Percentiles rank a stretch among this genome's conserved stretches.
phyloP scores from a whole-genome alignment of 2,797 vertebrate species.

The Squalus acanthias region DNA sequence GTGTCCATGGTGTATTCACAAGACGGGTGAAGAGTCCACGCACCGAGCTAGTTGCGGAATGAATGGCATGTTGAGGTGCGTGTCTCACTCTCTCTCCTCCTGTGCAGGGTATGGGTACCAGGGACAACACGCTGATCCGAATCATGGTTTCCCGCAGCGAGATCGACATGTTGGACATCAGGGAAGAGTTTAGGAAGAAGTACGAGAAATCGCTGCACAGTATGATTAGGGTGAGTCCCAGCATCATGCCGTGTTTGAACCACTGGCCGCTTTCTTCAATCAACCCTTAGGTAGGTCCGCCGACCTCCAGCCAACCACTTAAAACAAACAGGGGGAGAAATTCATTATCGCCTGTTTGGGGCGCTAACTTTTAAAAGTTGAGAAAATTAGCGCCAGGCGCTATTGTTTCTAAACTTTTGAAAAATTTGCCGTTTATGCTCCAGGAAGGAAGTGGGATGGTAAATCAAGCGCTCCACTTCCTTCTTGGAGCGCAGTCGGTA shows the following conservation, averaged over 20 bases:
- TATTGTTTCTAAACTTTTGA: too few species aligned
- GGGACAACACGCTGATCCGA: slow-evolving; percentile 89
- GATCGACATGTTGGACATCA: slow-evolving; percentile 90
- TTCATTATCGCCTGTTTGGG: too few species aligned
- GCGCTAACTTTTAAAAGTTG: too few species aligned
- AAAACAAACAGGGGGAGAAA: too few species aligned
- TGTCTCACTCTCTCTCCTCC: too few species aligned
- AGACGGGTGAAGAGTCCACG: neutral
- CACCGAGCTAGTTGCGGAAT: neutral
- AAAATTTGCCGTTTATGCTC: too few species aligned
- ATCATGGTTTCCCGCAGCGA: slow-evolving; percentile 93
- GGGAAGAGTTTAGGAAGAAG: slow-evolving; percentile 88
- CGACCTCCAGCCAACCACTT: neutral
- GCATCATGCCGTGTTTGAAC: too few species aligned
- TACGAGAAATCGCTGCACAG: slow-evolving; percentile 89
- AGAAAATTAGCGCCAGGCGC: too few species aligned
- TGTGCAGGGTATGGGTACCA: slow-evolving; percentile 81
- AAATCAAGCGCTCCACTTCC: too few species aligned
- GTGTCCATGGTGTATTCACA: neutral
- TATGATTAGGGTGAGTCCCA: slow-evolving; percentile 78
- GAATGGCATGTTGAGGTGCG: neutral
- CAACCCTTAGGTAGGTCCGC: neutral
- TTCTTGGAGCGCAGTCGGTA: too few species aligned
- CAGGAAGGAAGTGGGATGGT: too few species aligned
- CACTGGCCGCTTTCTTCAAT: neutral